Conservation (phyloP, 2,888 invertebrate genomes). For the Drosophila paranaensis region DNA sequence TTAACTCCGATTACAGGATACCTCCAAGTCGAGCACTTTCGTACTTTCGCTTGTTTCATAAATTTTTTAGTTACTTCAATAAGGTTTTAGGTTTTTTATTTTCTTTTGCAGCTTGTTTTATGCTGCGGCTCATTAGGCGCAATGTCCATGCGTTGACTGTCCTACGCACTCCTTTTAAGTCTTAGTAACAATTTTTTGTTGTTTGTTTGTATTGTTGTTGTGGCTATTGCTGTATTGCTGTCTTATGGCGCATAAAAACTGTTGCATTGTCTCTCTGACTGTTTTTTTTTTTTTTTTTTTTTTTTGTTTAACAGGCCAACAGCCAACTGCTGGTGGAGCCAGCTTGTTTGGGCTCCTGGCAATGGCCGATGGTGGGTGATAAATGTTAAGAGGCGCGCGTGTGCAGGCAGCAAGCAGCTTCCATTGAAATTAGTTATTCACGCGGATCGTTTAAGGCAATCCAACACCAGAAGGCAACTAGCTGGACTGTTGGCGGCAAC, state of each 20-base stretch:
- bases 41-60: conserved; percentile 8
- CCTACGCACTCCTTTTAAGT: conserved; percentile 76
- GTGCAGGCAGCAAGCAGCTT: conserved; percentile 68
- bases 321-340: conserved; percentile 24
- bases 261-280: conserved; percentile 53
- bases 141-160: conserved; percentile 62
- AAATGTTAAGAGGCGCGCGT: conserved; percentile 72
- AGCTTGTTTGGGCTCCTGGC: conserved; percentile 35
- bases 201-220: conserved; percentile 12
- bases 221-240: conserved; percentile 1
- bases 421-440: conserved; percentile 84
- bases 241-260: conserved; percentile 51
- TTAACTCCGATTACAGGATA: not conserved
- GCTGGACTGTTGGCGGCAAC: conserved; percentile 39
- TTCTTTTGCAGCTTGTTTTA: conserved; percentile 8
- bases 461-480: conserved; percentile 67
- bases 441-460: conserved; percentile 83
- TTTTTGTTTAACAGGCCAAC: not conserved
- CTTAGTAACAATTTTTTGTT: conserved; percentile 36
- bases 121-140: conserved; percentile 61
- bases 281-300: not conserved
- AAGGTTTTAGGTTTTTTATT: conserved; percentile 5
- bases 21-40: not conserved
- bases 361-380: conserved; percentile 81
- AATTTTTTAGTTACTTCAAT: conserved; percentile 4